phyloP scores from a whole-genome alignment of 2,888 invertebrate species.

The Coelogynopora nodosa region DNA sequence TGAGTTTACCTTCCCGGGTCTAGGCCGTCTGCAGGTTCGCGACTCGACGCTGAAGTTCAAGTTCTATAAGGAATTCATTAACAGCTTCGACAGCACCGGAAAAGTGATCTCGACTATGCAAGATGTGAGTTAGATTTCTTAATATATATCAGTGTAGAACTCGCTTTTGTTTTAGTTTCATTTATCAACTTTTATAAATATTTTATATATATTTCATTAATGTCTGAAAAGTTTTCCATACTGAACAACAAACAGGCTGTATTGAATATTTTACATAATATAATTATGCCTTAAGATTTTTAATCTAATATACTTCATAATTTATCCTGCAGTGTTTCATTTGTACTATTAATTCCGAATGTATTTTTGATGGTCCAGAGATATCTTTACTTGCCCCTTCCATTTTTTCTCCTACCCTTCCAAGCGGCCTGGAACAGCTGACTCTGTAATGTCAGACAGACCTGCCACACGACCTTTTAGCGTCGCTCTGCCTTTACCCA shows the following conservation, averaged over 20 bases:
- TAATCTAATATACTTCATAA: too few species aligned
- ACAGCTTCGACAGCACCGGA: constrained; percentile 59
- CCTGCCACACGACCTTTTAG: constrained; percentile 53
- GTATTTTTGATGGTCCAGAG: not conserved
- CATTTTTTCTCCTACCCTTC: constrained; percentile 42
- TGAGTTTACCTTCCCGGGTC: constrained; percentile 58
- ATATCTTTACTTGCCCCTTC: too few species aligned
- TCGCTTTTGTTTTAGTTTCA: too few species aligned
- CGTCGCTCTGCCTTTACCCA: constrained; percentile 57
- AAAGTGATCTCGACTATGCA: constrained; percentile 57
- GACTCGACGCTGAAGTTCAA: constrained; percentile 60
- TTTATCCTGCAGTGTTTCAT: not conserved
- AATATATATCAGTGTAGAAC: too few species aligned
- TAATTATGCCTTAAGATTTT: too few species aligned
- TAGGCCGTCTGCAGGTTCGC: constrained; percentile 59
- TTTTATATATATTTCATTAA: too few species aligned
- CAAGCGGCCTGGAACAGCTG: constrained; percentile 60
- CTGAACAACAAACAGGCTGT: too few species aligned
- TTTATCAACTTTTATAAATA: too few species aligned
- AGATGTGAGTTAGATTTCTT: constrained; percentile 59
- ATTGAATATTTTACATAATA: too few species aligned
- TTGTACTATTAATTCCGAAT: not conserved
- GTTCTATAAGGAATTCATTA: constrained; percentile 61
- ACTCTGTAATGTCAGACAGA: constrained; percentile 61
- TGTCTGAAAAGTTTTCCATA: too few species aligned